phyloP scores from a whole-genome alignment of 2,113 vertebrate species.

The Candoia aspera region DNA sequence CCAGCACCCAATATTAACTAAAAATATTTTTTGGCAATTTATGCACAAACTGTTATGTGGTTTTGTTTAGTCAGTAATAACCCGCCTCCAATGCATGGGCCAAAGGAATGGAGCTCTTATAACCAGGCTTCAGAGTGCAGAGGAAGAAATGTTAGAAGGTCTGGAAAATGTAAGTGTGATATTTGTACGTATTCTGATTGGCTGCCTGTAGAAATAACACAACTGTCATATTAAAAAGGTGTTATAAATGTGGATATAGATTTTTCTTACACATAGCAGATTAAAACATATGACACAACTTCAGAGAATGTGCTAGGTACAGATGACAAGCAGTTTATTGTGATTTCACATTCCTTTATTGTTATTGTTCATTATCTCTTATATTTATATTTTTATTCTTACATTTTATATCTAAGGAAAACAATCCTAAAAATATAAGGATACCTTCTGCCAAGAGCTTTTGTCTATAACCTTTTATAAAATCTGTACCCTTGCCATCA shows the following conservation, averaged over 20 bases:
- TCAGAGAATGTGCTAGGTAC: background rate
- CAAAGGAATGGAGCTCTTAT: constrained; percentile 76
- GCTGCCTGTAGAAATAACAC: constrained; percentile 7
- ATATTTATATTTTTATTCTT: background rate
- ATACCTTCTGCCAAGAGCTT: background rate
- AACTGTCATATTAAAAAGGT: background rate
- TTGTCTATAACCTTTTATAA: background rate
- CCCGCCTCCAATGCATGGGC: constrained; percentile 82
- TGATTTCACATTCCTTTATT: background rate
- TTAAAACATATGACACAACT: background rate
- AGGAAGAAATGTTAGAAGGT: constrained; percentile 75
- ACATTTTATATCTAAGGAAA: background rate
- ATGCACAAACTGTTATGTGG: constrained; percentile 28
- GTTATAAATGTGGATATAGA: background rate
- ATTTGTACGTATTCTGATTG: constrained; percentile 20
- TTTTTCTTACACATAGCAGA: background rate
- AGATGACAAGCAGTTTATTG: background rate
- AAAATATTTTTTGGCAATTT: constrained; percentile 23
- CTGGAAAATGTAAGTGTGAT: constrained; percentile 74
- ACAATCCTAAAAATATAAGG: background rate
- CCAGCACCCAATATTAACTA: constrained; percentile 11
- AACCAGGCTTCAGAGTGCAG: constrained; percentile 73
- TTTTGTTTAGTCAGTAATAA: constrained; percentile 78
- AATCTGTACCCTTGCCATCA: background rate
- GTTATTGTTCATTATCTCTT: background rate